Percentiles rank a stretch among this genome's conserved stretches.
phyloP scores from a whole-genome alignment of 2,113 vertebrate genomes.

The Actenoides hombroni region DNA sequence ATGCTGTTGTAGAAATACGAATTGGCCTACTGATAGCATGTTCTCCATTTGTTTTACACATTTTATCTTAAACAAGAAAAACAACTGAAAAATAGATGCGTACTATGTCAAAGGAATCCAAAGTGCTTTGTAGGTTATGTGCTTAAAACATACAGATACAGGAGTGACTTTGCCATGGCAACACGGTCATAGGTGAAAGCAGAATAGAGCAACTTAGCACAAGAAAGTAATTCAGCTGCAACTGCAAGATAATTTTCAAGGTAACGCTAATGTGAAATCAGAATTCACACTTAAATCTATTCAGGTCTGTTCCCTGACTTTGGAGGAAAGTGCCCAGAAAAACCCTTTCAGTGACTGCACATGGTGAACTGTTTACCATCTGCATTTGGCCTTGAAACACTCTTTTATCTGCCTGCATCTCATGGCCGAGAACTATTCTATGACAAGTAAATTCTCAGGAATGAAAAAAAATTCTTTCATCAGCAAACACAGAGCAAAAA shows the following conservation, averaged over 20 bases:
- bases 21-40: not conserved
- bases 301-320: not conserved
- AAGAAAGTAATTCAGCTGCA: not conserved
- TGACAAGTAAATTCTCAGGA: not conserved
- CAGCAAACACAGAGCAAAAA: not conserved
- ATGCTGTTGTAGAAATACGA: not conserved
- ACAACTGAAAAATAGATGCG: not conserved
- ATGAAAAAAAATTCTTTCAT: not conserved
- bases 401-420: not conserved
- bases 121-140: not conserved
- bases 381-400: not conserved
- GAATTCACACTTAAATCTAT: not conserved
- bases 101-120: not conserved
- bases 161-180: conserved; percentile 19
- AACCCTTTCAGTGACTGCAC: not conserved
- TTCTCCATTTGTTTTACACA: not conserved
- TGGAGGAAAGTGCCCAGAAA: not conserved
- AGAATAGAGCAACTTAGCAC: not conserved
- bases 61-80: not conserved
- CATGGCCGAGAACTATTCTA: not conserved
- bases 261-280: not conserved
- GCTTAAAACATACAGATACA: not conserved
- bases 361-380: not conserved
- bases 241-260: not conserved
- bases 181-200: not conserved